Evolutionary conservation across 1,140 invertebrate genomes (phyloP).

Genomic region (Microplitis demolitor): DNA sequence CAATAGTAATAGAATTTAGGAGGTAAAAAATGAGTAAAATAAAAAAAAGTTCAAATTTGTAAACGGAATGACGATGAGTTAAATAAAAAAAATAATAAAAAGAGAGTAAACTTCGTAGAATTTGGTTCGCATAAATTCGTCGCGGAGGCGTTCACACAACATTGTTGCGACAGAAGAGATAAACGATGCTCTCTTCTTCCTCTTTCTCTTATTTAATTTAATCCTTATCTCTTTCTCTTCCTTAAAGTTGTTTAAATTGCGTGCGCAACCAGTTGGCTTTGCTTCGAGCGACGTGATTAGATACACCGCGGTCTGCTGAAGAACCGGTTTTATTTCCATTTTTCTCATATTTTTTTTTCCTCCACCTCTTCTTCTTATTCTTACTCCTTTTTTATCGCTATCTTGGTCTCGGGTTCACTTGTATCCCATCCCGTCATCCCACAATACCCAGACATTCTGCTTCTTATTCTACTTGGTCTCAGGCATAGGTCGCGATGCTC

Average conservation of each 20-base stretch:
- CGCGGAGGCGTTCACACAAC: slow-evolving; percentile 20
- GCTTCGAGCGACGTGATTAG: slow-evolving; percentile 52
- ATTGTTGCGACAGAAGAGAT: slow-evolving; percentile 19
- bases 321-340: slow-evolving; percentile 45
- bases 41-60: background rate
- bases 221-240: slow-evolving; percentile 3
- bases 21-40: background rate
- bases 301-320: slow-evolving; percentile 42
- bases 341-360: slow-evolving; percentile 23
- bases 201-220: background rate
- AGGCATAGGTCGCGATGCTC: too few species aligned
- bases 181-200: background rate
- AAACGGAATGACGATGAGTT: background rate
- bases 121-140: slow-evolving; percentile 14
- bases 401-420: background rate
- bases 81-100: background rate
- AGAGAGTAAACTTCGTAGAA: slow-evolving; percentile 7
- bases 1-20: background rate
- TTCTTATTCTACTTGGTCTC: slow-evolving; percentile 3
- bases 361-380: slow-evolving; percentile 26
- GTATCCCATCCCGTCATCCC: background rate
- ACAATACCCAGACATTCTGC: too few species aligned
- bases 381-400: slow-evolving; percentile 6
- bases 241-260: slow-evolving; percentile 3
- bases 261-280: slow-evolving; percentile 37